Evolutionary conservation across 2,113 vertebrate species (phyloP), one percentile per base, ranked within the genome.

Genomic region (Scytalopus superciliaris): DNA sequence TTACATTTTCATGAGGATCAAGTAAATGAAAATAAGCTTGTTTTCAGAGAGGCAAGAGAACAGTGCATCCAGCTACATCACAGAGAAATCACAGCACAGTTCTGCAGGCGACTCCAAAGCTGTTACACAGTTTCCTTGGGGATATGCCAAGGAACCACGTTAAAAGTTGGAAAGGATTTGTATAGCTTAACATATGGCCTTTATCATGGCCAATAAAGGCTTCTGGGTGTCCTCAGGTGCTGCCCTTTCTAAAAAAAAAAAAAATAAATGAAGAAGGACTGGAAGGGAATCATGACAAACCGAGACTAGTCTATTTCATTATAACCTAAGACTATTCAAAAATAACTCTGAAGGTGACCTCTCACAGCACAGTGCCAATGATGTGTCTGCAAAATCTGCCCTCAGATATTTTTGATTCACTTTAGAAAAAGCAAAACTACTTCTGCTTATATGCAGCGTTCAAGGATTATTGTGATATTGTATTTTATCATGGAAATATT

Each of bases 161-260:
- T 89, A 33, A 81, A 90, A 90, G 4, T 76, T 94, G 92, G 93
- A 93, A 90, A 81, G 76, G 39, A 70, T 88, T 90, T 92, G 17
- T 77, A 37, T 31, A 64, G 88, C 23, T 90, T 94, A 91, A 92
- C 83, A 92, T 90, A 90, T 87, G 85, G 85, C 68, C 52, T 60
- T 91, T 27, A 44, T 84, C 27, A 12, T 17, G 33, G 76, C 88
- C 82, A 93, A 12, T 47, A 84, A 93, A 70, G 18, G 23, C 55
- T 88, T 79, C 78, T 94, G 75, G 10, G 37, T 81, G 64, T 74
- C 72, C 85, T 72, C 88, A 96, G 83, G 60, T 94, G 64, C 60
- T 93, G 27, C 12, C 3, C 3, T 42, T 80, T 86, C 59, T 59
- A 10, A 7, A 50, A 70, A 90, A 56, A 70, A n/a, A 24, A 11